Conservation (phyloP, 2,888 invertebrate genomes). For the Melikaiella ostensackeni region DNA sequence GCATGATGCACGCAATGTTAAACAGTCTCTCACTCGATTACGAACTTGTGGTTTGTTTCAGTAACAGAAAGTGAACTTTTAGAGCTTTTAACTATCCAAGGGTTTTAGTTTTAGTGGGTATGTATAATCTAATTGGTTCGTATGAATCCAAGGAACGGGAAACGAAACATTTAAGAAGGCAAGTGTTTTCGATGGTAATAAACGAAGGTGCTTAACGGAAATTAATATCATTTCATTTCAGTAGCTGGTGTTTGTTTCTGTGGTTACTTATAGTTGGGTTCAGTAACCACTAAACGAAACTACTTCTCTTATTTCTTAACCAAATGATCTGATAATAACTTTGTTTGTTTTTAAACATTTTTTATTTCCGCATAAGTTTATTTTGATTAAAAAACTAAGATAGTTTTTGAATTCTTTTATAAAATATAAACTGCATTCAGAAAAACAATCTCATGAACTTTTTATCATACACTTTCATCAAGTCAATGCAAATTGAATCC, state of each 20-base stretch:
- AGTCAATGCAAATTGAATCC: too few relatives aligned
- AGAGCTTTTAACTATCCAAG: not conserved
- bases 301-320: not conserved
- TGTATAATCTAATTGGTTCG: not conserved
- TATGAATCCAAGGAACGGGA: not conserved
- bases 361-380: not conserved
- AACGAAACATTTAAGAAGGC: not conserved
- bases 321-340: not conserved
- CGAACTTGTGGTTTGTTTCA: slow-evolving; percentile 18
- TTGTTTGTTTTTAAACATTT: not conserved
- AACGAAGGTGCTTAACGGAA: not conserved
- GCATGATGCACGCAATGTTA: slow-evolving; percentile 37
- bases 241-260: not conserved
- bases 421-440: too few relatives aligned
- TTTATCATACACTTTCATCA: too few relatives aligned
- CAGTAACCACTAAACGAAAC: not conserved
- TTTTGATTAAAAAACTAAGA: too few relatives aligned
- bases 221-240: not conserved
- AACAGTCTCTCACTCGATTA: slow-evolving; percentile 24
- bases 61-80: not conserved
- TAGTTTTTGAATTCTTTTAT: too few relatives aligned
- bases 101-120: not conserved
- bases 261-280: not conserved
- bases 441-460: too few relatives aligned
- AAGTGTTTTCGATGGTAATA: not conserved